Base-by-base conservation (phyloP, 92 coral and sea anemone genomes). In the Nematostella vectensis region DNA sequence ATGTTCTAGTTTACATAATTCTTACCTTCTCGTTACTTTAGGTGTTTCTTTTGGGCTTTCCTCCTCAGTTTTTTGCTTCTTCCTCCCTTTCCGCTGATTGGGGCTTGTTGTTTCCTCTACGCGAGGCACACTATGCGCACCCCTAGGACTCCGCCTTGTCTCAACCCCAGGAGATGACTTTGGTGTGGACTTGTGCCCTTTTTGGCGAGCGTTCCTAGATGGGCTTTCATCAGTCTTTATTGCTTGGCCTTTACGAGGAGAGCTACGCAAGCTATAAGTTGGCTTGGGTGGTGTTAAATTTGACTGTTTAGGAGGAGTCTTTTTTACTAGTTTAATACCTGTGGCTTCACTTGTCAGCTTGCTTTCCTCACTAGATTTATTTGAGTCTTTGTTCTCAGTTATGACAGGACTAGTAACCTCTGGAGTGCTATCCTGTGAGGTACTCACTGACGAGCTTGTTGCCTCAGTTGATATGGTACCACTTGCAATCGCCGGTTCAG, bases 221-320 rank as follows among this genome's bases (percentile, higher is more conserved):
- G 72, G 63, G 31, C 45, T 66, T 44, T 16, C 52, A n/a, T 73
- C 75, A 33, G n/a, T 49, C 20, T 11, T 44, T 65, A 52, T 66
- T 31, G 52, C 64, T 39, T 33, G 58, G 16, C 8, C 23, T 57
- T 47, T 77, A 9, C 83, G 70, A 0, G 83, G 78, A 0, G 83
- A 68, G 25, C 75, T 47, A 13, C 75, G 33, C 27, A 68, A 49
- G 25, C 66, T 68, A 27, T 68, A 68, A 27, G 37, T 47, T 11
- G 72, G 57, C 50, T 40, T 55, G 27, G 44, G 50, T 15, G 55
- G 12, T 25, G 28, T 58, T 23, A 28, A 0, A 11, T 58, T 58
- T 27, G 25, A 2, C 2, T 39, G 29, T 9, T 58, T 37, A 16
- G 62, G 4, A 1, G 1, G 17, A 3, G 43, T 16, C 23, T 30